Evolutionary conservation across 2,797 vertebrate species (phyloP).

Genomic region (Tokudaia muenninki): DNA sequence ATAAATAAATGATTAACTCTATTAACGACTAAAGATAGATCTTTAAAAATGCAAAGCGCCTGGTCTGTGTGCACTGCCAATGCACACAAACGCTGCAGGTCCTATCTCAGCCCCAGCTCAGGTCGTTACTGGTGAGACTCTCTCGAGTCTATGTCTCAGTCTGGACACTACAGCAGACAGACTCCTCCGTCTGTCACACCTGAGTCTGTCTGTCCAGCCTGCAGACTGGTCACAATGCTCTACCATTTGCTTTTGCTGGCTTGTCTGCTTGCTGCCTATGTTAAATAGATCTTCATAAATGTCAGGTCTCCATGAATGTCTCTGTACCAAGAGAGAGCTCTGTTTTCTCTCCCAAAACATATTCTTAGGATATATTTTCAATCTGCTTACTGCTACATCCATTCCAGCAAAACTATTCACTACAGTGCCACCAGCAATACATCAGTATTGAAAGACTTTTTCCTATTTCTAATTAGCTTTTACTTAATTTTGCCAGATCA

Average conservation of each 20-base stretch:
- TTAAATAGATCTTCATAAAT: slow-evolving; percentile 20
- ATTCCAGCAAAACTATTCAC: slow-evolving; percentile 28
- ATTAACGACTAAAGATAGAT: slow-evolving; percentile 37
- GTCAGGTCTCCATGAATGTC: neutral
- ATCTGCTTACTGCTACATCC: neutral
- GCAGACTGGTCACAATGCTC: neutral
- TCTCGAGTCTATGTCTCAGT: neutral
- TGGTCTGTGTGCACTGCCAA: neutral
- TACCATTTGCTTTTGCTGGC: neutral
- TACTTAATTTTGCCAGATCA: slow-evolving; percentile 30
- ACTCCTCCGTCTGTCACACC: neutral
- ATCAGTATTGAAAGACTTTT: neutral
- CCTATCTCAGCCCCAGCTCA: neutral
- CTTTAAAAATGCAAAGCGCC: neutral
- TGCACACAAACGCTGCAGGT: neutral
- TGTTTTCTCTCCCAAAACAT: slow-evolving; percentile 38
- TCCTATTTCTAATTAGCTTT: slow-evolving; percentile 45
- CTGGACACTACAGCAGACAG: neutral
- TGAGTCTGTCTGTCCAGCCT: neutral
- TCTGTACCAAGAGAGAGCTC: neutral
- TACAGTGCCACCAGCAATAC: neutral
- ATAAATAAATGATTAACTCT: slow-evolving; percentile 33
- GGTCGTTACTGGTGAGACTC: neutral
- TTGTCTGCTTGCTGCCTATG: neutral
- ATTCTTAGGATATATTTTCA: neutral